Evolutionary conservation across 2,113 vertebrate species (phyloP).

Genomic region (Tragelaphus strepsiceros): DNA sequence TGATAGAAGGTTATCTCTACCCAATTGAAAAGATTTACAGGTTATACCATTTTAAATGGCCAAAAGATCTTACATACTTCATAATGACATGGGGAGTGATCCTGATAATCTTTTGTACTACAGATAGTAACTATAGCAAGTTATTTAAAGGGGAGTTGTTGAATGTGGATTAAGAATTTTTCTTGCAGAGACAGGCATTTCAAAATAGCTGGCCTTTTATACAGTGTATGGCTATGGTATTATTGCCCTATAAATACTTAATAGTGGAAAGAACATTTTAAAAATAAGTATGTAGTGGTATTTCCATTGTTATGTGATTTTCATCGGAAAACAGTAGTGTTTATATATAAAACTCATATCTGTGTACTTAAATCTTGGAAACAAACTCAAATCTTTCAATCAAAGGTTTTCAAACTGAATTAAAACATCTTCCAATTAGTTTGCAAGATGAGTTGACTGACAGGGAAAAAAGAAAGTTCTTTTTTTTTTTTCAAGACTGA

Average conservation of each 20-base stretch:
- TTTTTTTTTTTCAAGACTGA: neutral
- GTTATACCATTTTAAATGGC: neutral
- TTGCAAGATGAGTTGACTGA: neutral
- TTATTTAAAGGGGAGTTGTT: neutral
- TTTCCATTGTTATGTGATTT: neutral
- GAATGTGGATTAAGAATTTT: neutral
- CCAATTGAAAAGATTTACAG: neutral
- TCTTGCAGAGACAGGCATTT: neutral
- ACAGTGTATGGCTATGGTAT: neutral
- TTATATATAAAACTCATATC: neutral
- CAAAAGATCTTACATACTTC: neutral
- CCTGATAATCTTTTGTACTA: neutral
- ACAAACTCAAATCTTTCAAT: neutral
- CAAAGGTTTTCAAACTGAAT: neutral
- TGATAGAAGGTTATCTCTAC: neutral
- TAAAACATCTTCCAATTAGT: neutral
- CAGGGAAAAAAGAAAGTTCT: neutral
- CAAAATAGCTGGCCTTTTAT: neutral
- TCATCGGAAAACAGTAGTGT: neutral
- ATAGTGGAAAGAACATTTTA: neutral
- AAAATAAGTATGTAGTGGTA: neutral
- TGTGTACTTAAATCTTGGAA: neutral
- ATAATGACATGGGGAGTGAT: neutral
- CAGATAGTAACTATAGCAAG: neutral
- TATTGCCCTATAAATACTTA: neutral